These are phyloP conservation scores for Aphelocoma californica DNA, from an alignment of 2,797 vertebrate genomes.

Conservation along the genomic window DNA sequence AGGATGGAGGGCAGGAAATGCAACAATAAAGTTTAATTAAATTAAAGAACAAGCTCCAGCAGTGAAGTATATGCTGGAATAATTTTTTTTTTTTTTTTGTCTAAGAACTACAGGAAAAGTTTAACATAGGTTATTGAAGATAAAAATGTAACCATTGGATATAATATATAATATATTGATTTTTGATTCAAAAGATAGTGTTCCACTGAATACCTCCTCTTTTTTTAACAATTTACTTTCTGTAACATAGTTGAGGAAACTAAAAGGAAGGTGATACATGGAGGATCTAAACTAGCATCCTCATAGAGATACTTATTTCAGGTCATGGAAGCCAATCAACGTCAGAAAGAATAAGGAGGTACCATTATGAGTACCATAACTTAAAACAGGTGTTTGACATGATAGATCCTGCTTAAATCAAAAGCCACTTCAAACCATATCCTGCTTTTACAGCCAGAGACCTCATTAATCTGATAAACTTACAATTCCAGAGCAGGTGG, in stretches of 20 bases:
- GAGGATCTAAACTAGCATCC: background rate
- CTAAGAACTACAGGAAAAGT: slow-evolving; percentile 1
- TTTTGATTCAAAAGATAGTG: slow-evolving; percentile 31
- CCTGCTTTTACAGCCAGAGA: background rate
- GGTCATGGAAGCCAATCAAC: background rate
- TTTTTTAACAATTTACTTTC: background rate
- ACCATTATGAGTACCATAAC: background rate
- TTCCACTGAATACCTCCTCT: background rate
- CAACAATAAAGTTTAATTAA: slow-evolving; percentile 65
- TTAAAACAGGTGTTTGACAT: background rate
- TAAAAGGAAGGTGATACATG: background rate
- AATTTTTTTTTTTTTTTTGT: background rate
- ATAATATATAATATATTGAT: slow-evolving; percentile 7
- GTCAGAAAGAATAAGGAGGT: background rate
- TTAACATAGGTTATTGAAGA: slow-evolving; percentile 33
- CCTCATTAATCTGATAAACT: background rate
- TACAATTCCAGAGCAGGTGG: background rate
- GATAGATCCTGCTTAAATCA: background rate
- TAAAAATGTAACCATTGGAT: slow-evolving; percentile 33
- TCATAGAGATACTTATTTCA: background rate
- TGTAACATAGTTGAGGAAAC: background rate
- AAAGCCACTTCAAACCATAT: background rate
- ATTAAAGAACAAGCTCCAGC: slow-evolving; percentile 56
- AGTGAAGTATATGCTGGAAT: background rate
- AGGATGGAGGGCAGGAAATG: slow-evolving; percentile 20